Conservation (phyloP, 2,888 invertebrate species). For the Brassicogethes aeneus region DNA sequence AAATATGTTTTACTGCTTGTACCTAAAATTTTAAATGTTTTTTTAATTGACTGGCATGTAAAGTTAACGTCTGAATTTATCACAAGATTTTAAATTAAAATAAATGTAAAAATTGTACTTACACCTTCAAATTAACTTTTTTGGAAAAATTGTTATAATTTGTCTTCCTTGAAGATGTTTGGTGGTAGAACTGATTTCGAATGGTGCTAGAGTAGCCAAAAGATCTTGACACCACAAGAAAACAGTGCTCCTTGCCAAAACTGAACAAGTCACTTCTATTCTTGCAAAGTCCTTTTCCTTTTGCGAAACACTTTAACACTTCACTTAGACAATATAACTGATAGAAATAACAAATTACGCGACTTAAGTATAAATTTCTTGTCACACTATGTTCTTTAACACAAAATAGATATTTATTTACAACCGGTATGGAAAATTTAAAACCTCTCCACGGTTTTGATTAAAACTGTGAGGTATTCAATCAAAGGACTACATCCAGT, state of each 20-base stretch:
- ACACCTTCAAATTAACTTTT: too few relatives aligned
- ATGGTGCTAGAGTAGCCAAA: conserved; percentile 57
- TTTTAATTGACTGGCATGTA: too few relatives aligned
- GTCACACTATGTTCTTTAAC: conserved; percentile 39
- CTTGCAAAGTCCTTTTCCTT: neutral
- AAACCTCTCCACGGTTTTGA: conserved; percentile 33
- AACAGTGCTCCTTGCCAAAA: conserved; percentile 48
- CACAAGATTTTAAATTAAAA: too few relatives aligned
- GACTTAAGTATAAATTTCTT: conserved; percentile 38
- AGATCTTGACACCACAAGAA: conserved; percentile 58
- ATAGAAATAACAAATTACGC: conserved; percentile 19
- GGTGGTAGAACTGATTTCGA: conserved; percentile 50
- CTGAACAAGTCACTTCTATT: too few relatives aligned
- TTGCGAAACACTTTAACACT: conserved; percentile 11
- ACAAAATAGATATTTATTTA: conserved; percentile 41
- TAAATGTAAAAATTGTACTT: too few relatives aligned
- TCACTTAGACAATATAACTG: conserved; percentile 14
- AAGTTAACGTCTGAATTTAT: too few relatives aligned
- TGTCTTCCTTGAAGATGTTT: conserved; percentile 4
- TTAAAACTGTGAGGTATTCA: conserved; percentile 14
- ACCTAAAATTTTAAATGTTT: too few relatives aligned
- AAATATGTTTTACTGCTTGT: too few relatives aligned
- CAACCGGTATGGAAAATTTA: conserved; percentile 35
- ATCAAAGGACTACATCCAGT: conserved; percentile 10
- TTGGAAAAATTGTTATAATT: too few relatives aligned